Base-by-base conservation (phyloP, 2,113 vertebrate species). In the Podocnemis expansa region DNA sequence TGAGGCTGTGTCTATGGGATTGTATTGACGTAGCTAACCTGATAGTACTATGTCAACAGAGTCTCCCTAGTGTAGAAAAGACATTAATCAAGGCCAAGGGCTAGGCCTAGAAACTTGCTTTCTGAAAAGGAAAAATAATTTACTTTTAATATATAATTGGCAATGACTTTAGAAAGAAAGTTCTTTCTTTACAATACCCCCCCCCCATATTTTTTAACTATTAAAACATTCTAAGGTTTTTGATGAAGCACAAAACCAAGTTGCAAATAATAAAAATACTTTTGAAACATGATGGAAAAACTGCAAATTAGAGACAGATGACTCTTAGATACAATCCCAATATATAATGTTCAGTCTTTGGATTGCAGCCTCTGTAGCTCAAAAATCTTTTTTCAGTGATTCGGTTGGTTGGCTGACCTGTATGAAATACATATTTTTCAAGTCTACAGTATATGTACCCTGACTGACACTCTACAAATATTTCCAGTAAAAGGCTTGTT, bases 401-500 rank as follows among this genome's bases (percentile, higher is more conserved):
- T 84, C 27, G 52, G 52, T 92, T 96, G 84, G 73, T 89, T 89
- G 22, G 31, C 5, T 45, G 82, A 92, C 79, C 45, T 55, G 80
- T 55, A 88, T 87, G 43, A 82, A 94, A 84, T n/a, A 83, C 3
- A 3, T 82, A 41, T 80, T 90, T 89, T 85, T 55, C n/a, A 87
- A 85, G 43, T 91, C 86, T 70, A 29, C 76, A 45, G 19, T 91
- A 89, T 73, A 34, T 31, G 49, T 38, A 80, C n/a, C 58, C 87
- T 75, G 89, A 84, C 94, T 85, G 89, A 54, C 22, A 78, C 94
- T 87, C 80, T 89, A 85, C 82, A 89, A 93, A 84, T 90, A 95
- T 80, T 90, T 93, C 41, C 84, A 93, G 21, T 80, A 47, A 85
- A 92, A 79, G 2, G 6, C 85, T 16, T 73, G 78, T 93, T 94